Conservation (phyloP, 2,113 vertebrate species). For the Acrocephalus kingi region DNA sequence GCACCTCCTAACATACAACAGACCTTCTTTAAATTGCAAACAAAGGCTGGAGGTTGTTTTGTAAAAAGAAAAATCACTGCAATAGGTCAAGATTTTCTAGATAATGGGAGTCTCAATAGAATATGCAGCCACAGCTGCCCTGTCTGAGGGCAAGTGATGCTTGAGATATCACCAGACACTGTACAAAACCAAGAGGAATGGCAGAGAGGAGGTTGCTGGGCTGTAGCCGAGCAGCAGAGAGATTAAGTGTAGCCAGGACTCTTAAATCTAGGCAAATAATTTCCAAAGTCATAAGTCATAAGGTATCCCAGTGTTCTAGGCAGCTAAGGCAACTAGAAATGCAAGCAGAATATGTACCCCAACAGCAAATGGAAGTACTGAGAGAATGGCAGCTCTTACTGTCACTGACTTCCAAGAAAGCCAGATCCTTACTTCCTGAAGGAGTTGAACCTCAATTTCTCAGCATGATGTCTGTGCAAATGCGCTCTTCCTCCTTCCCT, state of each 20-base stretch:
- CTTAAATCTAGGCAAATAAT: neutral
- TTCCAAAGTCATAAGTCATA: neutral
- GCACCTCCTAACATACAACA: neutral
- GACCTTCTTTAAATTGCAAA: neutral
- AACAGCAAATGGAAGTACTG: neutral
- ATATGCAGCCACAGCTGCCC: neutral
- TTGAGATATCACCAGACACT: neutral
- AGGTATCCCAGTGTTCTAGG: neutral
- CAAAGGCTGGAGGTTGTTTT: neutral
- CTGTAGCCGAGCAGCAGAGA: constrained; percentile 35
- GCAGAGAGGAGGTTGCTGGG: constrained; percentile 4
- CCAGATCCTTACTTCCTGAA: neutral
- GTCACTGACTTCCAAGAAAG: neutral
- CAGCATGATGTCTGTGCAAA: neutral
- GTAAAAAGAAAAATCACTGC: neutral
- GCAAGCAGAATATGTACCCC: neutral
- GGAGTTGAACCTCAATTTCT: neutral
- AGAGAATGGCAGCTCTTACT: neutral
- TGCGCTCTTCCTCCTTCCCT: neutral
- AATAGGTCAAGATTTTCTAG: neutral
- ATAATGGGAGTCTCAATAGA: neutral
- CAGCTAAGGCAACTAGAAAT: neutral
- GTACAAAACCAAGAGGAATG: constrained; percentile 4
- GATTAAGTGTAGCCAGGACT: neutral
- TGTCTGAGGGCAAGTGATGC: neutral